Evolutionary conservation across 1,140 invertebrate species (phyloP).

Genomic region (Drosophila mojavensis): DNA sequence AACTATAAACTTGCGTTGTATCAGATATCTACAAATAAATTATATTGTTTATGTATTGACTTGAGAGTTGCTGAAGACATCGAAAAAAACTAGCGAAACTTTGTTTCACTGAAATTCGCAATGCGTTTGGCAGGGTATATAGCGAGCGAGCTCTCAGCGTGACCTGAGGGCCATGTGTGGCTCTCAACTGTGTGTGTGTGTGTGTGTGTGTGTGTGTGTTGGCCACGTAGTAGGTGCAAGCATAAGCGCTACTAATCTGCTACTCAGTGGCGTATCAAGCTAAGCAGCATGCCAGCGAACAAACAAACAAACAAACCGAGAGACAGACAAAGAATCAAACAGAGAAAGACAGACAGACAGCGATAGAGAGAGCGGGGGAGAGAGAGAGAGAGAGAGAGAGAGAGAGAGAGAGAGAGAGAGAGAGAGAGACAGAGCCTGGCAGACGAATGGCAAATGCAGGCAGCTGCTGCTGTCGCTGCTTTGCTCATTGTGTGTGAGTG

Average conservation of each 20-base stretch:
- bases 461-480: background rate
- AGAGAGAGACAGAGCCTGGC: background rate
- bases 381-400: background rate
- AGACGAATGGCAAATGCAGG: conserved; percentile 27
- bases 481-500: conserved; percentile 68
- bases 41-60: too few relatives aligned
- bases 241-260: conserved; percentile 81
- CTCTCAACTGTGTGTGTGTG: conserved; percentile 13
- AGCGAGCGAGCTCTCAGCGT: conserved; percentile 29
- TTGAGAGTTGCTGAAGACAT: too few relatives aligned
- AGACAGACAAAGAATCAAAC: conserved; percentile 4
- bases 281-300: conserved; percentile 76
- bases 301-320: conserved; percentile 58
- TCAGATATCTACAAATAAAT: too few relatives aligned
- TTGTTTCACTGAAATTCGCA: too few relatives aligned
- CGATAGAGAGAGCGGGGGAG: background rate
- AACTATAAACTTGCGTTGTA: too few relatives aligned
- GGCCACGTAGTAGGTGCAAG: conserved; percentile 78
- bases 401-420: background rate
- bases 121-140: conserved; percentile 30
- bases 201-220: conserved; percentile 21
- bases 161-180: conserved; percentile 4
- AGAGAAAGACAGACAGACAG: background rate
- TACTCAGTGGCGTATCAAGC: conserved; percentile 81
- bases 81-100: too few relatives aligned